These are phyloP conservation scores for Episyrphus balteatus DNA, from an alignment of 1,140 invertebrate species.

Conservation along the genomic window DNA sequence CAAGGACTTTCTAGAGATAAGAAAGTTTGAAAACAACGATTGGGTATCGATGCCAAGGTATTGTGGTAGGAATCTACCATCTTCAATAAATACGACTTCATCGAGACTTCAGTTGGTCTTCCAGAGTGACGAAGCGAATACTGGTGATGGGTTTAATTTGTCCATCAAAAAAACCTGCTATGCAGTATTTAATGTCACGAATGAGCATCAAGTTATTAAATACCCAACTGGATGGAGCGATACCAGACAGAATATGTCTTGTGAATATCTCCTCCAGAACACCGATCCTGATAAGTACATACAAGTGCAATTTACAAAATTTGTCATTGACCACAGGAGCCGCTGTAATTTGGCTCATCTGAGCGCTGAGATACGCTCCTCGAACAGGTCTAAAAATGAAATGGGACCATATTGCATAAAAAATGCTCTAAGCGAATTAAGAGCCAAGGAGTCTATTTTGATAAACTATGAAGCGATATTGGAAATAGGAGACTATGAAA, in stretches of 20 bases:
- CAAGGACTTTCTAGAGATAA: constrained; percentile 63
- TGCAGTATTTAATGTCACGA: constrained; percentile 45
- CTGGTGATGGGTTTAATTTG: constrained; percentile 60
- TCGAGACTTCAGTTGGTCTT: constrained; percentile 58
- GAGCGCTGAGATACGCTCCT: constrained; percentile 48
- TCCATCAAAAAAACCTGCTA: constrained; percentile 54
- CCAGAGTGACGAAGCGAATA: constrained; percentile 50
- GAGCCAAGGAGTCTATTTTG: constrained; percentile 9
- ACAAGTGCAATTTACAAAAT: no score
- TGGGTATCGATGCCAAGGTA: constrained; percentile 48
- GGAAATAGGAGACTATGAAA: constrained; percentile 35
- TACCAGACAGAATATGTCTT: constrained; percentile 35
- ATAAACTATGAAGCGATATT: constrained; percentile 20
- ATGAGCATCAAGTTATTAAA: constrained; percentile 40
- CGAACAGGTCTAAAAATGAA: constrained; percentile 17
- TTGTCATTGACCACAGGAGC: no score
- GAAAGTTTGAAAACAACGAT: constrained; percentile 30
- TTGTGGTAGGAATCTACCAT: constrained; percentile 59
- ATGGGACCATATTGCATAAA: constrained; percentile 16
- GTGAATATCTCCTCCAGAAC: no score
- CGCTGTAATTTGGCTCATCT: constrained; percentile 38
- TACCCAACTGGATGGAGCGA: no score
- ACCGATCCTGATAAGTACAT: no score
- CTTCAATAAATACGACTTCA: constrained; percentile 45
- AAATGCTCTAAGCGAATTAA: constrained; percentile 16